Percentiles rank a stretch among this genome's conserved stretches.
Evolutionary conservation across 2,113 vertebrate genomes (phyloP).

Genomic region (Telmatochromis sp.): DNA sequence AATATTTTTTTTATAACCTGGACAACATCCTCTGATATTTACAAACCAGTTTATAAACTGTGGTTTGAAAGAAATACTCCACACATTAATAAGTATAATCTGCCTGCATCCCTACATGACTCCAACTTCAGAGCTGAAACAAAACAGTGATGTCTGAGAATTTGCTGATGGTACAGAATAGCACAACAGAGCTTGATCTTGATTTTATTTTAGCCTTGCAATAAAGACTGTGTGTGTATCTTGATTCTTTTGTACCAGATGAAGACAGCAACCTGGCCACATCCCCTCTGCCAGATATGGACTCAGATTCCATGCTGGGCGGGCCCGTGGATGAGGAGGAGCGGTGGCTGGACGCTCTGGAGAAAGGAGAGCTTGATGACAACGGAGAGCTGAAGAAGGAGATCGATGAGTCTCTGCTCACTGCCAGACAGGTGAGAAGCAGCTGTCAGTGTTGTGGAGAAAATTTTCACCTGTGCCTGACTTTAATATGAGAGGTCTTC

Average conservation of each 20-base stretch:
- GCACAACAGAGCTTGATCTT: background rate
- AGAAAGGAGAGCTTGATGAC: conserved; percentile 91
- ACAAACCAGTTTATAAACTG: background rate
- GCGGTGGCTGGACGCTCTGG: conserved; percentile 90
- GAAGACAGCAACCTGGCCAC: conserved; percentile 94
- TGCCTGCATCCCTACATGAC: background rate
- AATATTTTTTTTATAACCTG: background rate
- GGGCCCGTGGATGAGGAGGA: conserved; percentile 86
- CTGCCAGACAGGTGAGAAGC: conserved; percentile 80
- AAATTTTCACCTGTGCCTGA: background rate
- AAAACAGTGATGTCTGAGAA: background rate
- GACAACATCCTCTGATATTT: background rate
- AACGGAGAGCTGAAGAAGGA: conserved; percentile 95
- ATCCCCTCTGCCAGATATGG: conserved; percentile 79
- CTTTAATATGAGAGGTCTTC: background rate
- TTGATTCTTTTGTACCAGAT: conserved; percentile 61
- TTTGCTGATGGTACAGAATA: background rate
- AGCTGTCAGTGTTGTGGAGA: background rate
- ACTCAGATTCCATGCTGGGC: conserved; percentile 68
- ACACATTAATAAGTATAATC: background rate
- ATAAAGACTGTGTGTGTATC: background rate
- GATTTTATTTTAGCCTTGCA: background rate
- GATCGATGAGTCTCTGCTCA: conserved; percentile 87
- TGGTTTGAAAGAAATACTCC: background rate
- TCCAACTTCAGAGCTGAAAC: background rate